Evolutionary conservation across 2,888 invertebrate species (phyloP), one percentile per base, ranked within the genome.

Genomic region (Peribatodes rhomboidaria): DNA sequence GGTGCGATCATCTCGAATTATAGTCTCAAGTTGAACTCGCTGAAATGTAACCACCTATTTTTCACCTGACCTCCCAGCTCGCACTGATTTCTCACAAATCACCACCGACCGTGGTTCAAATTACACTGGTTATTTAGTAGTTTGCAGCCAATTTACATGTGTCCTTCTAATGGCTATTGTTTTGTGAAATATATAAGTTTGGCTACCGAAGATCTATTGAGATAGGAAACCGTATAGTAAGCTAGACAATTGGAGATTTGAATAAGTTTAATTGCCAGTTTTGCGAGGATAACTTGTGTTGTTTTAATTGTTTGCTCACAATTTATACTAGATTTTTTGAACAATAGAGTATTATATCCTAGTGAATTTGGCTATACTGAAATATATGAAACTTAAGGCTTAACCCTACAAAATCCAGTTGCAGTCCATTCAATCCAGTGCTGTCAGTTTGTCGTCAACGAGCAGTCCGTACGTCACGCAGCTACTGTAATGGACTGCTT

Each of bases 1-100:
- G 90, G 87, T 86, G 87, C 82, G 82, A 83, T 87, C 88, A 89
- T 86, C 87, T 83, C 80, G 80, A 75, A 85, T 87, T 85, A 86
- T 83, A 81, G 82, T 84, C 84, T 88, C 89, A 87, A 90, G 88
- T 88, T 84, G 85, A 84, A 84, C 81, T 84, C 83, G 79, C 82
- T 85, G 81, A 85, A 80, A 84, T 84, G 85, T 83, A 76, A 83
- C 82, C 55, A 44, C 60, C 68, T 69, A 75, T 70, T 70, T 67
- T 42, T 75, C 69, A 72, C 64, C 37, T 73, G 80, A 73, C 82
- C 77, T 75, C 72, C 68, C 64, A 69, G 11, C 31, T 31, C 35
- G 16, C 54, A 56, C 39, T 53, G 16, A 52, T 53, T 56, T 35
- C 56, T 33, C 57, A 61, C 63, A 54, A 63, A 46, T 70, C 47